phyloP scores from a whole-genome alignment of 2,888 invertebrate genomes.

The Zaprionus lineosus region DNA sequence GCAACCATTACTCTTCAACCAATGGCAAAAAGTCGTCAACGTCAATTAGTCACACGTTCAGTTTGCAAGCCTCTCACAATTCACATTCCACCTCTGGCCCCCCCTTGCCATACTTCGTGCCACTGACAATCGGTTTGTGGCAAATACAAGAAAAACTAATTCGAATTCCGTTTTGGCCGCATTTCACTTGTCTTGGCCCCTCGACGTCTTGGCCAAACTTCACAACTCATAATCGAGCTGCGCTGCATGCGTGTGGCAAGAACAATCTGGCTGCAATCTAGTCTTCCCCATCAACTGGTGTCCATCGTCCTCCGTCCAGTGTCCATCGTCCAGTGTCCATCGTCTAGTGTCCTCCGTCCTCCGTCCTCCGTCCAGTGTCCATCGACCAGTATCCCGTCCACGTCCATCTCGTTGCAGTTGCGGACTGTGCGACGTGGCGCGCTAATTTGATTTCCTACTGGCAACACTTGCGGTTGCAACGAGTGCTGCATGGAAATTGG shows the following conservation, averaged over 20 bases:
- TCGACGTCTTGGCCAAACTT: conserved; percentile 18
- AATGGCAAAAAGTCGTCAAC: conserved; percentile 63
- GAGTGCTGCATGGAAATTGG: conserved; percentile 39
- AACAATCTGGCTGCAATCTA: conserved; percentile 27
- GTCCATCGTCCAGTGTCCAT: conserved; percentile 9
- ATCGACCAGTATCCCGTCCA: background rate
- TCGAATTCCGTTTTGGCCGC: conserved; percentile 11
- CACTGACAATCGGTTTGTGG: conserved; percentile 54
- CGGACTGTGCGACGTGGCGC: conserved; percentile 57
- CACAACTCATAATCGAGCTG: conserved; percentile 52
- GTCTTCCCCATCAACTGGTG: background rate
- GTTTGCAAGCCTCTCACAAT: conserved; percentile 14
- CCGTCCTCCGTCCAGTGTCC: background rate
- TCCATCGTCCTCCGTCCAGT: background rate
- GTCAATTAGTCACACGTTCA: conserved; percentile 62
- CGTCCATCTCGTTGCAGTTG: conserved; percentile 25
- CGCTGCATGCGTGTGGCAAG: conserved; percentile 49
- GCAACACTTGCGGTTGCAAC: conserved; percentile 72
- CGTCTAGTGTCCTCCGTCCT: conserved; percentile 1
- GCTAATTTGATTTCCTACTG: conserved; percentile 75
- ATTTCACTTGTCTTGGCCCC: background rate
- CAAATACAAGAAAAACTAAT: conserved; percentile 32
- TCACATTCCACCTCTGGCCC: background rate
- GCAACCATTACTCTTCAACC: too few species aligned
- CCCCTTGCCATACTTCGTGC: too few species aligned